Conservation (phyloP, 2,797 vertebrate genomes). For the Bradypus variegatus region DNA sequence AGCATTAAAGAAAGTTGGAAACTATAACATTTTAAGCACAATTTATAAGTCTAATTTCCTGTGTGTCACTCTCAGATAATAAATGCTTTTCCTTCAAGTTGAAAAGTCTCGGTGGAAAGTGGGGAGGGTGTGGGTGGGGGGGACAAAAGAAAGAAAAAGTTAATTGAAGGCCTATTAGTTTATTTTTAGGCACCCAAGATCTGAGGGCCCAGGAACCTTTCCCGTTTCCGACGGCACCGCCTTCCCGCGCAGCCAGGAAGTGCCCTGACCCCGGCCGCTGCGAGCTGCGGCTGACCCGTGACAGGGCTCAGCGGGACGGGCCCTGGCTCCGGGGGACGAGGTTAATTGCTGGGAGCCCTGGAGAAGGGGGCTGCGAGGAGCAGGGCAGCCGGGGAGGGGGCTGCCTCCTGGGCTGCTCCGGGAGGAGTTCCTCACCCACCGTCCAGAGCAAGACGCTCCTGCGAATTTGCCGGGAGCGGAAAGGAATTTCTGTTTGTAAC, state of each 20-base stretch:
- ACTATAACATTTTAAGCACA: slow-evolving; percentile 71
- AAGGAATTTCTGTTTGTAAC: slow-evolving; percentile 82
- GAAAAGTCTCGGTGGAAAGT: slow-evolving; percentile 67
- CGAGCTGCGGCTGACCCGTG: slow-evolving; percentile 81
- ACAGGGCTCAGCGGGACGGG: slow-evolving; percentile 76
- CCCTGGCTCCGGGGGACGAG: slow-evolving; percentile 58
- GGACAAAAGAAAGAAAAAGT: slow-evolving; percentile 67
- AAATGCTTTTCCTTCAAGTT: slow-evolving; percentile 78
- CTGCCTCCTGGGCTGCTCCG: slow-evolving; percentile 81
- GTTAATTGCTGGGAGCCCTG: slow-evolving; percentile 79
- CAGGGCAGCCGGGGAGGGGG: slow-evolving; percentile 79
- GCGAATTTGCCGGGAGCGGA: slow-evolving; percentile 84
- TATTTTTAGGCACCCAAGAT: slow-evolving; percentile 83
- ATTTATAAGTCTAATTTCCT: slow-evolving; percentile 79
- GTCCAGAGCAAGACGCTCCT: slow-evolving; percentile 79
- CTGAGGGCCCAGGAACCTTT: slow-evolving; percentile 82
- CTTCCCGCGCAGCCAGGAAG: slow-evolving; percentile 90
- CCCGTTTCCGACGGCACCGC: slow-evolving; percentile 84
- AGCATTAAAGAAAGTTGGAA: slow-evolving; percentile 73
- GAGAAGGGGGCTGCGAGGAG: slow-evolving; percentile 72
- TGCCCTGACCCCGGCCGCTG: slow-evolving; percentile 85
- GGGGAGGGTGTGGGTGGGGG: background rate
- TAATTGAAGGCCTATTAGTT: slow-evolving; percentile 80
- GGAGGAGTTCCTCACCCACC: slow-evolving; percentile 79
- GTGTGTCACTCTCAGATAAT: slow-evolving; percentile 76